Conservation (phyloP, 2,113 vertebrate genomes). For the Misgurnus mizolepis region DNA sequence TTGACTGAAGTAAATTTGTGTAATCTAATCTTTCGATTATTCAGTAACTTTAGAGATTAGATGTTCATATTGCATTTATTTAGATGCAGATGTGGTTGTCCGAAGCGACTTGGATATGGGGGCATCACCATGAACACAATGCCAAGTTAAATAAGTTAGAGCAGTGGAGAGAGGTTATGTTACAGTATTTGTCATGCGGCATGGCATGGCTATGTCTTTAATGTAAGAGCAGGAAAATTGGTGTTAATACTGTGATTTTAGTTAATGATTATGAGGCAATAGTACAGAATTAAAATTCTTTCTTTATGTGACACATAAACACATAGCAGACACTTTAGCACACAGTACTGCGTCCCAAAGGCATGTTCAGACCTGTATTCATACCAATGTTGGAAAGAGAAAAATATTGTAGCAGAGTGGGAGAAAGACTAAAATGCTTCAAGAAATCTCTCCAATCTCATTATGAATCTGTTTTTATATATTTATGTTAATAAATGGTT, state of each 20-base stretch:
- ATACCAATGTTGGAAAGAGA: constrained; percentile 7
- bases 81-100: neutral
- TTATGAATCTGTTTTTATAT: neutral
- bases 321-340: neutral
- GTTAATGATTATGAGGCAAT: neutral
- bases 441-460: neutral
- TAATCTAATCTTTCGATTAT: neutral
- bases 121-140: no score
- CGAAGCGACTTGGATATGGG: no score
- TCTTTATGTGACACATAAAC: neutral
- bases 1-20: neutral
- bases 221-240: neutral
- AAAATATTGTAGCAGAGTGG: neutral
- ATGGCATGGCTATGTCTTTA: neutral
- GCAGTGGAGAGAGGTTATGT: neutral
- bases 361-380: constrained; percentile 28
- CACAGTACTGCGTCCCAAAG: neutral
- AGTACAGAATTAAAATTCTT: neutral
- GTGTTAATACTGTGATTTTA: neutral
- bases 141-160: no score
- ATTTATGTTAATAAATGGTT: no score
- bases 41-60: neutral
- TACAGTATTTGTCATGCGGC: constrained; percentile 10
- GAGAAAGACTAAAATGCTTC: neutral
- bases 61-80: neutral